Percentiles rank a stretch among this genome's conserved stretches.
Evolutionary conservation across 2,113 vertebrate species (phyloP).

Genomic region (Drymodes brunneopygia): DNA sequence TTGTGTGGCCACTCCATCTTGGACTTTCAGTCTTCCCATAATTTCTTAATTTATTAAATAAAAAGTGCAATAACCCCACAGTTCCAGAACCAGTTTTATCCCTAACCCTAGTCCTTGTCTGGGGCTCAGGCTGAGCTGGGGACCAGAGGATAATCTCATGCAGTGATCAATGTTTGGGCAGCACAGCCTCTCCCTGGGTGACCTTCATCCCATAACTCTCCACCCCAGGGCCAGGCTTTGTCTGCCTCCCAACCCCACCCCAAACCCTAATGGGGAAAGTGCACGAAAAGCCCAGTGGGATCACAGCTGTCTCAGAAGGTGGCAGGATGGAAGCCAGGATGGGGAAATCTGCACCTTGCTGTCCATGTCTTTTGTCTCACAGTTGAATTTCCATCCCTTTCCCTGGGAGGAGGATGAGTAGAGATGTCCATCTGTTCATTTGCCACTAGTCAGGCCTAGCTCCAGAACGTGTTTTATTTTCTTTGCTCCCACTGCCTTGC

Average conservation of each 20-base stretch:
- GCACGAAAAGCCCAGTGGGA: not conserved
- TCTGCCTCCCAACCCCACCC: not conserved
- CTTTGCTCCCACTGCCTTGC: not conserved
- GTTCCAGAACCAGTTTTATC: not conserved
- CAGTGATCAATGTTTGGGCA: not conserved
- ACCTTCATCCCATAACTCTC: not conserved
- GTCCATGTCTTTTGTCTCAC: not conserved
- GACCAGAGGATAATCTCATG: not conserved
- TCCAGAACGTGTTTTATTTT: not conserved
- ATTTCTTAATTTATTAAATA: not conserved
- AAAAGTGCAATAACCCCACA: not conserved
- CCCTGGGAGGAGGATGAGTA: not conserved
- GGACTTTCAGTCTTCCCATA: not conserved
- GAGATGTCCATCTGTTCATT: conserved; percentile 25
- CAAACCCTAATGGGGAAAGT: not conserved
- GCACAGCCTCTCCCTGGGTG: accelerated
- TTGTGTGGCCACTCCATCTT: not conserved
- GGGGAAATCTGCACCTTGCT: not conserved
- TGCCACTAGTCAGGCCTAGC: not conserved
- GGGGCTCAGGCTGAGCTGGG: not conserved
- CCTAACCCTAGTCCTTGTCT: not conserved
- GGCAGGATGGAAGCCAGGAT: not conserved
- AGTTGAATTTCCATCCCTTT: not conserved
- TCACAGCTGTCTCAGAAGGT: not conserved
- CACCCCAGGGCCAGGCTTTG: not conserved